Percentiles rank a stretch among this genome's conserved stretches.
These are phyloP conservation scores for Anagyrus pseudococci DNA, from an alignment of 2,888 invertebrate genomes.

Conservation along the genomic window DNA sequence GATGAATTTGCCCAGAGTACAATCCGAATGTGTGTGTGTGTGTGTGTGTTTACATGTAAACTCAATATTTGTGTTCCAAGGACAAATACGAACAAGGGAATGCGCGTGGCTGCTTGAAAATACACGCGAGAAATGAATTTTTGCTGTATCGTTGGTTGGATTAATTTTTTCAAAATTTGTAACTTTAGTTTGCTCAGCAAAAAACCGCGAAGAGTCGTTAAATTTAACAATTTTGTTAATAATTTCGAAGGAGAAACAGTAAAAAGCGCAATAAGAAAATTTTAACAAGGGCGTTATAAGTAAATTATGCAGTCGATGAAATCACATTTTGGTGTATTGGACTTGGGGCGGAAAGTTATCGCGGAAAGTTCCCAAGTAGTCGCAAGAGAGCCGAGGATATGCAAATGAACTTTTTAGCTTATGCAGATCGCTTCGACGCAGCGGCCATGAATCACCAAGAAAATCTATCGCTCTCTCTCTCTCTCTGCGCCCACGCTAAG, in stretches of 20 bases:
- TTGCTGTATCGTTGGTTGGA: no score
- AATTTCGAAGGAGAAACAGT: not conserved
- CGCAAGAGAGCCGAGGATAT: slow-evolving; percentile 14
- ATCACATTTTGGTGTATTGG: slow-evolving; percentile 6
- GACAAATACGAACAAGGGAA: no score
- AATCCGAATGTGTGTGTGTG: no score
- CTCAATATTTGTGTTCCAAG: no score
- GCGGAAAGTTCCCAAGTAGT: slow-evolving; percentile 18
- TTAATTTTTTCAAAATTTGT: no score
- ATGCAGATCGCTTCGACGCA: slow-evolving; percentile 28
- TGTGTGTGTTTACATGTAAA: no score
- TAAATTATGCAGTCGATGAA: slow-evolving; percentile 14
- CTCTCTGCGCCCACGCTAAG: not conserved
- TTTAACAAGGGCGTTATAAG: not conserved
- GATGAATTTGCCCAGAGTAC: no score
- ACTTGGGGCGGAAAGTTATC: slow-evolving; percentile 8
- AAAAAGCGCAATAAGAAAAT: not conserved
- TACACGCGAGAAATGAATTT: no score
- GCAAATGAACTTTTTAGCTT: slow-evolving; percentile 35
- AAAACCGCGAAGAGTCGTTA: no score
- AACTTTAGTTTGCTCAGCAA: no score
- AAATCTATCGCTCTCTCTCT: slow-evolving; percentile 11
- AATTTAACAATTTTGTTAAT: not conserved
- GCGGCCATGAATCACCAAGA: slow-evolving; percentile 29
- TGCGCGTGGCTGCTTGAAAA: no score